Evolutionary conservation across 2,113 vertebrate genomes (phyloP), one percentile per base, ranked within the genome.

Genomic region (Numida meleagris): DNA sequence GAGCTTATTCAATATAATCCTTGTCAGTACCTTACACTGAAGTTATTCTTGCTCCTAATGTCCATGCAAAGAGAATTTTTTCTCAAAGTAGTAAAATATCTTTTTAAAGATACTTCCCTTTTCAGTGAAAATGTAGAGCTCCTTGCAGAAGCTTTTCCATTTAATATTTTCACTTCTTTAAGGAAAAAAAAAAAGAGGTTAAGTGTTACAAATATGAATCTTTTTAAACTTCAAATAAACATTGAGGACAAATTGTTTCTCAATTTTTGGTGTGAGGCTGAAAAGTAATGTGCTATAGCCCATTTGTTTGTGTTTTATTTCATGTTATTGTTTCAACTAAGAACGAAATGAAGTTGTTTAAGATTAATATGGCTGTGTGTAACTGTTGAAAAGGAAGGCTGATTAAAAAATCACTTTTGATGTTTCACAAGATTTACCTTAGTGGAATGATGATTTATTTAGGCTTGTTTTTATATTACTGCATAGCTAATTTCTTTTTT

Each of bases 401-500:
- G 59, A 46, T 65, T 51, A 34, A 50, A 80, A 89, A 82, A 88
- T 34, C 10, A 27, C 2, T 2, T 65, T 66, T 76, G n/a, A 17
- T 45, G 23, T 62, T 86, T 74, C 40, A 6, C 6, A 70, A 36
- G 13, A 89, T n/a, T 66, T 2, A 0, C 3, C 0, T 38, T 59
- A 74, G 13, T 67, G 23, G 23, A 70, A 33, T 24, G 9, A 16
- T 74, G n/a, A 86, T 58, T 59, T 84, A 15, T 70, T 94, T 77
- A 66, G 58, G 10, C 5, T 70, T 78, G 6, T 1, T 34, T 43
- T 62, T 61, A 24, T 50, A 14, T 36, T 73, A 53, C 42, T 62
- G 31, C 5, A 8, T 36, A 73, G 36, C 8, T 82, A 19, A 76
- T 77, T 83, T 86, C 13, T 63, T 29, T 55, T 76, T 70, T 89